Conservation (phyloP, 2,888 invertebrate species). For the Gastrophysa polygoni region DNA sequence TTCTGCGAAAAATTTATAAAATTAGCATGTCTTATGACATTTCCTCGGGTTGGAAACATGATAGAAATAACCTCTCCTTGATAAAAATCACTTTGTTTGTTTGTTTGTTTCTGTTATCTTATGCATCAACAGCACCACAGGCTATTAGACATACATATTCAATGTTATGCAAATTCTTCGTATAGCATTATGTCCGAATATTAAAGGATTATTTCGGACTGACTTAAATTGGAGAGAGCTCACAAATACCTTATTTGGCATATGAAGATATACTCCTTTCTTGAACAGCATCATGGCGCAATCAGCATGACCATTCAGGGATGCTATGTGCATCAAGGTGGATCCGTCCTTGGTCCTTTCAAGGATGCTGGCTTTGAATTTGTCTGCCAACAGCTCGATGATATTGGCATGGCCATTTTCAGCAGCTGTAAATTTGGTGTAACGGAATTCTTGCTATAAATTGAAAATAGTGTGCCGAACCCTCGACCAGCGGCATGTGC, state of each 20-base stretch:
- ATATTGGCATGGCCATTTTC: slow-evolving; percentile 95
- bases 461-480: too few relatives aligned
- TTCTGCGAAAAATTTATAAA: too few relatives aligned
- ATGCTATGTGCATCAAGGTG: slow-evolving; percentile 98
- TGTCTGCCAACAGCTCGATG: slow-evolving; percentile 95
- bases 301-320: slow-evolving; percentile 95
- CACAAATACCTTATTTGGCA: slow-evolving; percentile 89
- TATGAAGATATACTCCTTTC: slow-evolving; percentile 97
- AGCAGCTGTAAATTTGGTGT: slow-evolving; percentile 80
- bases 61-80: too few relatives aligned
- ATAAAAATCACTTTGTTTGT: too few relatives aligned
- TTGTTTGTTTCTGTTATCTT: background rate
- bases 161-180: slow-evolving; percentile 1
- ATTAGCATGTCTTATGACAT: too few relatives aligned
- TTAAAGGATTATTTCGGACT: too few relatives aligned
- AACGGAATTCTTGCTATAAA: too few relatives aligned
- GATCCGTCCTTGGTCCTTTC: slow-evolving; percentile 98
- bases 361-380: slow-evolving; percentile 96
- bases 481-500: too few relatives aligned
- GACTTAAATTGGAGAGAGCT: too few relatives aligned
- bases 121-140: slow-evolving; percentile 1
- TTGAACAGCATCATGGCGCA: slow-evolving; percentile 98
- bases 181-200: background rate
- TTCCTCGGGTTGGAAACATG: too few relatives aligned
- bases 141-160: slow-evolving; percentile 14